Base-by-base conservation (phyloP, 2,797 vertebrate species). In the Tadarida brasiliensis region DNA sequence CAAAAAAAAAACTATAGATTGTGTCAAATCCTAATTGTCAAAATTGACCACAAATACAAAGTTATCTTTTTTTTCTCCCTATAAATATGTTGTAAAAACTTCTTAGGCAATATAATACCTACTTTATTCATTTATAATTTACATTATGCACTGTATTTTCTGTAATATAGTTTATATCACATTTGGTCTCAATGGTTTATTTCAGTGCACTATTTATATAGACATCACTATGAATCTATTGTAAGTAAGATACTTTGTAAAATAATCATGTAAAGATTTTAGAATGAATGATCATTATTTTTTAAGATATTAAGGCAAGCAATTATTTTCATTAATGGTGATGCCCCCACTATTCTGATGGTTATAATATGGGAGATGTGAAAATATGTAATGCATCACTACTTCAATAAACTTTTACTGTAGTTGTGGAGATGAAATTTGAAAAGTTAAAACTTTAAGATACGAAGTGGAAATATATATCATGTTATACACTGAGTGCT, bases 11-110 rank as follows among this genome's bases (percentile, higher is more conserved):
- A 59, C 85, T 63, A 7, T 61, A 82, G 54, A 56, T 76, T 51
- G 16, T 87, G 33, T 67, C 35, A 95, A 86, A 88, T 16, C 22
- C 24, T 93, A 93, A 90, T 92, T 96, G 15, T 94, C 14, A 77
- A 87, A 90, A 39, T 56, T 54, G 15, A 63, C 33, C 28, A 56
- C 47, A 92, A 26, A 87, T 74, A 33, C 81, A 88, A 54, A 74
- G 24, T 54, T 35, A 76, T 44, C 0, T 24, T 65, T 95, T 76
- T 95, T 76, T 5, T 30, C 30, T 17, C 20, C 8, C 20, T 51
- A 57, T 93, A 94, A 91, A 30, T 63, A 59, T 67, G 1, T 65
- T 71, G 4, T 87, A 65, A 83, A 85, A 76, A 44, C n/a, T 26
- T 33, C 11, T 67, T n/a, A 89, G 22, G 12, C 82, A 80, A 61